Conservation (phyloP, 2,888 invertebrate species). For the Dryocosmus kuriphilus region DNA sequence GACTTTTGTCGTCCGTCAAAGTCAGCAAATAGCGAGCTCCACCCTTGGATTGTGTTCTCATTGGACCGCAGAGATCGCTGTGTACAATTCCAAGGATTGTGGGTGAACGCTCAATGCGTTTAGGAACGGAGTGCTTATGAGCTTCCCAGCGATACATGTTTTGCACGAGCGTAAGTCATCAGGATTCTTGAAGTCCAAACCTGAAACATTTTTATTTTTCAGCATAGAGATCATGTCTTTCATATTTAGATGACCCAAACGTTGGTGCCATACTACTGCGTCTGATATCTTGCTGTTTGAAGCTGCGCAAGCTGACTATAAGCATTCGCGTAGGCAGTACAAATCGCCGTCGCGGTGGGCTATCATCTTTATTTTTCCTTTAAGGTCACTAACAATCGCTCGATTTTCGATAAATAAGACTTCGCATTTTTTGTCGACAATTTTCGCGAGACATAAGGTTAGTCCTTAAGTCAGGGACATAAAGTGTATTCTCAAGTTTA, state of each 20-base stretch:
- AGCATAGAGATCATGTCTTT: constrained; percentile 34
- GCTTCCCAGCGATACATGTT: constrained; percentile 27
- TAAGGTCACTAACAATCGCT: constrained; percentile 42
- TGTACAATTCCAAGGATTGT: constrained; percentile 29
- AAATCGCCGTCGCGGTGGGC: constrained; percentile 42
- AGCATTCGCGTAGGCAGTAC: not conserved
- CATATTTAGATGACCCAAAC: constrained; percentile 38
- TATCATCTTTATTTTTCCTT: constrained; percentile 39
- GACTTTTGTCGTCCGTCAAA: no score
- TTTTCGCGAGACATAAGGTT: no score
- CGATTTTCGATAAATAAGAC: constrained; percentile 46
- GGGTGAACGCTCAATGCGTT: constrained; percentile 1
- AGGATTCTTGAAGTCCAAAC: constrained; percentile 16
- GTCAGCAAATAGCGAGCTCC: no score
- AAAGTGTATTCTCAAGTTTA: no score
- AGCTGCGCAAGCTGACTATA: constrained; percentile 8
- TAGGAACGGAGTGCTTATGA: constrained; percentile 24
- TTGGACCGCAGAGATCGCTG: constrained; percentile 32
- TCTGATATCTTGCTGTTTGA: not conserved
- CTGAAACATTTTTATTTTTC: constrained; percentile 28
- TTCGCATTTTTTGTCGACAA: no score
- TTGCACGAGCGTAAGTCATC: constrained; percentile 19
- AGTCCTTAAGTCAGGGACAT: no score
- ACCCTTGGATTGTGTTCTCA: no score
- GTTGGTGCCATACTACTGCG: constrained; percentile 37